phyloP scores from a whole-genome alignment of 2,113 vertebrate genomes.

The Chaetorhynchus papuensis region DNA sequence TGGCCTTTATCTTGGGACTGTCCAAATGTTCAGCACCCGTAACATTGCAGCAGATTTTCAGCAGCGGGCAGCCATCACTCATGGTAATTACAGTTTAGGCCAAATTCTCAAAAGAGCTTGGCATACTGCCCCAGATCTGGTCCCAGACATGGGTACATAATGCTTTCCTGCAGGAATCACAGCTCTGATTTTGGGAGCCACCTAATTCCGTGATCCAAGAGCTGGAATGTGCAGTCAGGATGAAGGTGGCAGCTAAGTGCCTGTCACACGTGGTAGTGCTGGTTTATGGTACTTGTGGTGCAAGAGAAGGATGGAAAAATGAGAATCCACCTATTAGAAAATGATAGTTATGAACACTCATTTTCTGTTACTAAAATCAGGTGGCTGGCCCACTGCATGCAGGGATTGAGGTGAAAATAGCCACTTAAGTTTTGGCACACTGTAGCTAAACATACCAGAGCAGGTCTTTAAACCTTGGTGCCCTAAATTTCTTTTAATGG shows the following conservation, averaged over 20 bases:
- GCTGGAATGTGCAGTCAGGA: not conserved
- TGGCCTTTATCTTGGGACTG: not conserved
- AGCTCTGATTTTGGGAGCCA: not conserved
- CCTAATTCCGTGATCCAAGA: not conserved
- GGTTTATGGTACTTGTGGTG: not conserved
- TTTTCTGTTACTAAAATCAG: not conserved
- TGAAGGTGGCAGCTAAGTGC: not conserved
- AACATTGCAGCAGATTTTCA: not conserved
- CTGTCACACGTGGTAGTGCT: not conserved
- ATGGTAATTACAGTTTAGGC: not conserved
- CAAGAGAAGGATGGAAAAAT: not conserved
- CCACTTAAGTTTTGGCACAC: not conserved
- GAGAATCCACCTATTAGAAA: not conserved
- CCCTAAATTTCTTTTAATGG: not conserved
- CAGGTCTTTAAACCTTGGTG: not conserved
- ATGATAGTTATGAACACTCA: not conserved
- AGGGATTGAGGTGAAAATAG: not conserved
- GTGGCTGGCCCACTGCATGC: not conserved
- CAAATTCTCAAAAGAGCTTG: not conserved
- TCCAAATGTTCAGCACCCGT: not conserved
- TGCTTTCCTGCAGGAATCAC: not conserved
- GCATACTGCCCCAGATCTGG: not conserved
- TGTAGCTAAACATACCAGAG: not conserved
- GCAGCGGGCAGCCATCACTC: not conserved
- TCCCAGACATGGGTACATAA: not conserved